A percentile compares a stretch with the other conserved stretches of the same genome.
These are phyloP conservation scores for Musca domestica DNA, from an alignment of 1,140 invertebrate genomes.

Conservation along the genomic window DNA sequence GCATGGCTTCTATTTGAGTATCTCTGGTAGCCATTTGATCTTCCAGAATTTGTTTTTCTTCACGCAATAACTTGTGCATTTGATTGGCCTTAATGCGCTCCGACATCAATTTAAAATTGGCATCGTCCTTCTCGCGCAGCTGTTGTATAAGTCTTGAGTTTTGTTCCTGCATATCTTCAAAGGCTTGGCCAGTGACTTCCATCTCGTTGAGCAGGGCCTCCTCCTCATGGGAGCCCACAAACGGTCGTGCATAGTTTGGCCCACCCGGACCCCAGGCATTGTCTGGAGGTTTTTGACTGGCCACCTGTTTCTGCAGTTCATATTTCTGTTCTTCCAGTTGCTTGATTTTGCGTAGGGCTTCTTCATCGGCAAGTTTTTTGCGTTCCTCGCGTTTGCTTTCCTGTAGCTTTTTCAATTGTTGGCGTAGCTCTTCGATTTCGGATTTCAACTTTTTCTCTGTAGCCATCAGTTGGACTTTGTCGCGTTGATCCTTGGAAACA, in stretches of 20 bases:
- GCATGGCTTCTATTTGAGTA: conserved; percentile 92
- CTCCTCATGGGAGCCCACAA: conserved; percentile 79
- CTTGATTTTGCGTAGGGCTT: conserved; percentile 91
- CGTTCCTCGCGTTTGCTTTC: conserved; percentile 90
- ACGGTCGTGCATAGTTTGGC: conserved; percentile 56
- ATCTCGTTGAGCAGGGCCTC: conserved; percentile 97
- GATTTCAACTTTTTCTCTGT: conserved; percentile 86
- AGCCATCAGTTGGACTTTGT: conserved; percentile 95
- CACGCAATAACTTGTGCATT: conserved; percentile 87
- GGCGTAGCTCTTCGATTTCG: conserved; percentile 86
- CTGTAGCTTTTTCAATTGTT: conserved; percentile 80
- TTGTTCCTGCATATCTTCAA: conserved; percentile 99
- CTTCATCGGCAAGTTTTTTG: conserved; percentile 91
- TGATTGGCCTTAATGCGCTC: conserved; percentile 97
- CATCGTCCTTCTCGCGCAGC: conserved; percentile 95
- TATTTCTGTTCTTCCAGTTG: conserved; percentile 90
- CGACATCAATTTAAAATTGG: conserved; percentile 99
- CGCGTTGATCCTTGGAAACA: conserved; percentile 91
- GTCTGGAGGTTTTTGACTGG: conserved; percentile 79
- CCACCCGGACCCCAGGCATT: conserved; percentile 54
- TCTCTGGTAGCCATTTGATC: conserved; percentile 74
- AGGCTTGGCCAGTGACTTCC: conserved; percentile 98
- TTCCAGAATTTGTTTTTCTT: conserved; percentile 65
- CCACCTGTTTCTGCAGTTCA: conserved; percentile 78
- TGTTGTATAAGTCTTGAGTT: conserved; percentile 95